phyloP scores from a whole-genome alignment of 2,888 invertebrate genomes.

The Willowsia nigromaculata region DNA sequence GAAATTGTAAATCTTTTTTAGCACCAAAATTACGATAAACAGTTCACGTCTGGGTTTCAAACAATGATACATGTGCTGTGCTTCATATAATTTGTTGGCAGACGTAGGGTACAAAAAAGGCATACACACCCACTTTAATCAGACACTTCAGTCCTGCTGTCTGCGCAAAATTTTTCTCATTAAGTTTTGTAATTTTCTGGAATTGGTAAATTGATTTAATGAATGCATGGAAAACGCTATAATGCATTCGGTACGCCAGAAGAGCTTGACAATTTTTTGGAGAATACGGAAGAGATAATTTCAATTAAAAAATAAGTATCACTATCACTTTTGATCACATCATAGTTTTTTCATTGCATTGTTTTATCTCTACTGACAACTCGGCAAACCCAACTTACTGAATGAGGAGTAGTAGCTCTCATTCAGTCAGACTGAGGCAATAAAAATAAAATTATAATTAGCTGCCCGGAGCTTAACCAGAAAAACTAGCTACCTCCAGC shows the following conservation, averaged over 20 bases:
- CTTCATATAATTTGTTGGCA: background rate
- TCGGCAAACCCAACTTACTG: background rate
- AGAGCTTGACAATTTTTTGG: background rate
- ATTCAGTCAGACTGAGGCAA: background rate
- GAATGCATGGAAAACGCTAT: no score
- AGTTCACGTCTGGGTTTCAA: no score
- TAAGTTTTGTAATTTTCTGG: background rate
- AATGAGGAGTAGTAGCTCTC: background rate
- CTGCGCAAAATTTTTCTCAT: background rate
- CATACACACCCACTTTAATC: background rate
- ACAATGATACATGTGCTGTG: background rate
- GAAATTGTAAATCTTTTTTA: no score
- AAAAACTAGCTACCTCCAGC: background rate
- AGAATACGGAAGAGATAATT: slow-evolving; percentile 23
- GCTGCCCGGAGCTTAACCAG: background rate
- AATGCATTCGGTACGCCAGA: no score
- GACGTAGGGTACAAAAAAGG: background rate
- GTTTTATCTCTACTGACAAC: background rate
- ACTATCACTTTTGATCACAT: background rate
- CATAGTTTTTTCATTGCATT: background rate
- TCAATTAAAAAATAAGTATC: slow-evolving; percentile 4
- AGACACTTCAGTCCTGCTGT: background rate
- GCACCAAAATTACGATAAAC: no score
- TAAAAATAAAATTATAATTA: background rate
- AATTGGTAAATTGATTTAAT: background rate